These are phyloP conservation scores for Lucinisca nassula DNA, from an alignment of 2,888 invertebrate genomes.

Conservation along the genomic window DNA sequence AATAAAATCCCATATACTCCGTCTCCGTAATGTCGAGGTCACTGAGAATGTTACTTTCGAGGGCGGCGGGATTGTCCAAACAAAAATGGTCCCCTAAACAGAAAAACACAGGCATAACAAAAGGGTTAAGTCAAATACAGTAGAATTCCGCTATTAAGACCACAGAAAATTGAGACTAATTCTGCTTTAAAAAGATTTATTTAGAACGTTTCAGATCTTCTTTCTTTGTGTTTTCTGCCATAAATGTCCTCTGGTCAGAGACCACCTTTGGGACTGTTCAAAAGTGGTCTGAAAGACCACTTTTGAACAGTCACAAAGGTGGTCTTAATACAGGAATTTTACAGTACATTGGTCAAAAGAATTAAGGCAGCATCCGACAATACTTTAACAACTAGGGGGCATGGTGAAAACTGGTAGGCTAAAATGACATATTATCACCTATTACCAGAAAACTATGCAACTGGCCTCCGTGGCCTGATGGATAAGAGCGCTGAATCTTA, in stretches of 20 bases:
- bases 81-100: conserved; percentile 46
- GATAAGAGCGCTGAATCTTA: background rate
- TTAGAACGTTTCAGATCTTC: too few relatives aligned
- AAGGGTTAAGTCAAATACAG: background rate
- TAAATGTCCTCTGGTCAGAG: too few relatives aligned
- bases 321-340: too few relatives aligned
- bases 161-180: too few relatives aligned
- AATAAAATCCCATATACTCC: conserved; percentile 52
- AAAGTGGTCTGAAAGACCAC: too few relatives aligned
- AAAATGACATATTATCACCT: background rate
- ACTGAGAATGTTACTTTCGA: conserved; percentile 39
- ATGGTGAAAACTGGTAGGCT: background rate
- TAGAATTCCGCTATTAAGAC: too few relatives aligned
- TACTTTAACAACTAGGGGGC: too few relatives aligned
- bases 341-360: background rate
- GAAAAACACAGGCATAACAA: background rate
- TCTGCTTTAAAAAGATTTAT: too few relatives aligned
- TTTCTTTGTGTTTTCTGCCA: too few relatives aligned
- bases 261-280: too few relatives aligned
- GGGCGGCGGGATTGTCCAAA: conserved; percentile 41
- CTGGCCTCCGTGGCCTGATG: too few relatives aligned
- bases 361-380: background rate
- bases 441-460: background rate
- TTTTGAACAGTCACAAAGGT: too few relatives aligned
- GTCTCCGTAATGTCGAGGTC: conserved; percentile 42